These are phyloP conservation scores for Drosophila algonquin DNA, from an alignment of 2,888 invertebrate species.

Conservation along the genomic window DNA sequence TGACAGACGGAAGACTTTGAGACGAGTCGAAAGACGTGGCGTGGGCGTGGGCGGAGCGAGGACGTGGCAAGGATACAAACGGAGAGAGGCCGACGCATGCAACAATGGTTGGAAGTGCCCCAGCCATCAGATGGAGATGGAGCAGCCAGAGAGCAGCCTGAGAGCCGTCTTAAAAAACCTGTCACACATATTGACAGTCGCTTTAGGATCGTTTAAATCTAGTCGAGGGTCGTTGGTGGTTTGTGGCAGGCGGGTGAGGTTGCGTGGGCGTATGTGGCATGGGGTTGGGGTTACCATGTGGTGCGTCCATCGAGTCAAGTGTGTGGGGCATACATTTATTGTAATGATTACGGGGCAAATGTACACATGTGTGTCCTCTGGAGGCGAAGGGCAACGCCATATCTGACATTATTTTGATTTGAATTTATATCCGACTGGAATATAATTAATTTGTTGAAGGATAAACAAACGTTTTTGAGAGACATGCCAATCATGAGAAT, in stretches of 20 bases:
- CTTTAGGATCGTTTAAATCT: conserved; percentile 48
- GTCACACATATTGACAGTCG: conserved; percentile 51
- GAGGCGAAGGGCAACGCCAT: conserved; percentile 28
- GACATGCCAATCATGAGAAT: conserved; percentile 24
- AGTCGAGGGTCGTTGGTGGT: conserved; percentile 38
- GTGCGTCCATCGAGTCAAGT: conserved; percentile 5
- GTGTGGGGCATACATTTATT: conserved; percentile 37
- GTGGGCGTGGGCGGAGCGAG: conserved; percentile 10
- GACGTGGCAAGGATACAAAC: conserved; percentile 25
- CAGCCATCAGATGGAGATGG: conserved; percentile 47
- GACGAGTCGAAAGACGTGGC: not conserved
- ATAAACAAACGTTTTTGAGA: conserved; percentile 3
- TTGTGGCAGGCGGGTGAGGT: conserved; percentile 10
- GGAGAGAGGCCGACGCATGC: conserved; percentile 54
- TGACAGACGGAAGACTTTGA: conserved; percentile 26
- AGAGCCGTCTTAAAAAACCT: conserved; percentile 51
- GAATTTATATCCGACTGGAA: conserved; percentile 25
- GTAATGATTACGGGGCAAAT: conserved; percentile 64
- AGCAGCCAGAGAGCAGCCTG: conserved; percentile 27
- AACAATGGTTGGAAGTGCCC: conserved; percentile 67
- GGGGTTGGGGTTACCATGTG: conserved; percentile 28
- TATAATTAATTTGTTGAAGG: conserved; percentile 19
- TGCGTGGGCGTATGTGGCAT: not conserved
- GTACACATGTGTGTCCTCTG: conserved; percentile 44
- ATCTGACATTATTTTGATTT: conserved; percentile 37